These are phyloP conservation scores for Dione juno DNA, from an alignment of 2,888 invertebrate genomes.

Conservation along the genomic window DNA sequence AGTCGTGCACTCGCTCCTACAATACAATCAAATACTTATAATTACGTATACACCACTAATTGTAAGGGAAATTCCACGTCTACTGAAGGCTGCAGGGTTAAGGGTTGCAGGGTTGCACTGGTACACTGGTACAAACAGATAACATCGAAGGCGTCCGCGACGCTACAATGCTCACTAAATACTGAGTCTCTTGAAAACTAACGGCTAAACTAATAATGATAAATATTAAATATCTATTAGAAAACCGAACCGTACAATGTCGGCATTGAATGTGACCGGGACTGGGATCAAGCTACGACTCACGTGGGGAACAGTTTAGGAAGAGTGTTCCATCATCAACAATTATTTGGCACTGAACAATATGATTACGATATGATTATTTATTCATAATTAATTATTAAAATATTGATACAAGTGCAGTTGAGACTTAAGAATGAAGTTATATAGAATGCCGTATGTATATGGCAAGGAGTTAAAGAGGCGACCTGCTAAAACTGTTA, in stretches of 20 bases:
- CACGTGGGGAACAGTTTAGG: background rate
- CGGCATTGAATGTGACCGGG: background rate
- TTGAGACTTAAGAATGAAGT: slow-evolving; percentile 13
- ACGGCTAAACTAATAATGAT: slow-evolving; percentile 30
- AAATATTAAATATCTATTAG: slow-evolving; percentile 30
- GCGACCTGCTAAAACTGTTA: slow-evolving; percentile 1
- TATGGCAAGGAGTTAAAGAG: background rate
- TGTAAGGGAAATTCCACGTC: background rate
- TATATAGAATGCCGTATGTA: background rate
- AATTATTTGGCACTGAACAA: slow-evolving; percentile 65
- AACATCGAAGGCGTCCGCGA: slow-evolving; percentile 21
- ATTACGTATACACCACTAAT: slow-evolving; percentile 8
- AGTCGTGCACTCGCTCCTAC: slow-evolving; percentile 20
- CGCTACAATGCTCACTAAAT: slow-evolving; percentile 42
- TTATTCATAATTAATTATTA: slow-evolving; percentile 27
- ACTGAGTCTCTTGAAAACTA: slow-evolving; percentile 36
- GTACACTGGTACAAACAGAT: slow-evolving; percentile 12
- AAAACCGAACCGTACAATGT: background rate
- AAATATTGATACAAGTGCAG: slow-evolving; percentile 6
- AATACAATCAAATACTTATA: slow-evolving; percentile 6
- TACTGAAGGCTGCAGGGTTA: background rate
- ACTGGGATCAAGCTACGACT: background rate
- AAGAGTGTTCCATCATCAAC: slow-evolving; percentile 40
- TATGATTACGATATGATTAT: slow-evolving; percentile 42
- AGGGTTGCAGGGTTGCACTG: too few relatives aligned